Conservation (phyloP, 2,888 invertebrate species). For the Epiperipatus broadwayi region DNA sequence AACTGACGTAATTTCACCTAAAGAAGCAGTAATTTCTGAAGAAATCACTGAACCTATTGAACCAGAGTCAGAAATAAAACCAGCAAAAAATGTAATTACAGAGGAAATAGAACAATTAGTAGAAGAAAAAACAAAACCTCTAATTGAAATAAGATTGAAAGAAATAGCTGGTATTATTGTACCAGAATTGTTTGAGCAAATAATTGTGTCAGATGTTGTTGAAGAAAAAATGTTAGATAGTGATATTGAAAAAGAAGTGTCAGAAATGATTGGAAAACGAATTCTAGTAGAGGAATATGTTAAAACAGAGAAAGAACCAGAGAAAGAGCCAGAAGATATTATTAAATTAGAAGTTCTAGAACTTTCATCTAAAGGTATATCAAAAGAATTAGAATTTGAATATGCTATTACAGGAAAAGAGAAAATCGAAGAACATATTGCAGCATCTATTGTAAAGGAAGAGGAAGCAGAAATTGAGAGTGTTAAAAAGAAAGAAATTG, state of each 20-base stretch:
- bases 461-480: not conserved
- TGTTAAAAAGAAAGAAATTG: not conserved
- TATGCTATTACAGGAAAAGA: not conserved
- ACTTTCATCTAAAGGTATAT: not conserved
- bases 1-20: constrained; percentile 5
- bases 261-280: constrained; percentile 7
- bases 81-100: constrained; percentile 14
- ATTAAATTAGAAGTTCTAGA: constrained; percentile 7
- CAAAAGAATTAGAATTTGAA: not conserved
- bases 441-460: constrained; percentile 12
- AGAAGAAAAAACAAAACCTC: constrained; percentile 14
- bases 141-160: constrained; percentile 14
- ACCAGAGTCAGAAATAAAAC: constrained; percentile 25
- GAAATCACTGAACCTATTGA: constrained; percentile 25
- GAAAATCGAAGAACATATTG: constrained; percentile 15
- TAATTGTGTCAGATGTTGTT: too few species aligned
- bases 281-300: constrained; percentile 3
- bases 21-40: constrained; percentile 22
- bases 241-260: constrained; percentile 14
- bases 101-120: constrained; percentile 17
- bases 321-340: constrained; percentile 8
- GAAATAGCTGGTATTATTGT: too few species aligned
- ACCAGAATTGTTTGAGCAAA: too few species aligned
- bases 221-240: too few species aligned
- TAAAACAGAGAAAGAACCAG: not conserved